Evolutionary conservation across 2,797 vertebrate genomes (phyloP).

Genomic region (Jordanella pulchra): DNA sequence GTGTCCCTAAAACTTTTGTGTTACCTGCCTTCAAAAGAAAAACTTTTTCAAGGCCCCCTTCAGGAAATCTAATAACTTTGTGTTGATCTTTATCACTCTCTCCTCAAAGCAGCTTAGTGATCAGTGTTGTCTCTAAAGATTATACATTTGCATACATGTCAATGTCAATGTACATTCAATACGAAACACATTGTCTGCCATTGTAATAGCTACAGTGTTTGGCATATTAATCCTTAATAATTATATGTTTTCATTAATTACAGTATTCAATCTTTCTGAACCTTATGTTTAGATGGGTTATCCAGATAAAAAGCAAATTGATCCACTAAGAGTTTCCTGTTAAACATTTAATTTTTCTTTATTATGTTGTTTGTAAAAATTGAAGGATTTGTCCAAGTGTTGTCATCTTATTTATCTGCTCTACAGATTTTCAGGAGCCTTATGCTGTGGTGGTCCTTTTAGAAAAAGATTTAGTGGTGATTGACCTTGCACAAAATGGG

Average conservation of each 20-base stretch:
- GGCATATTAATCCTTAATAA: background rate
- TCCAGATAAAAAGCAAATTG: background rate
- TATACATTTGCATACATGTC: background rate
- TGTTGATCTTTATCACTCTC: background rate
- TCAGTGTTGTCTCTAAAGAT: background rate
- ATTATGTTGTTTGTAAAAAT: background rate
- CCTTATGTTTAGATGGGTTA: background rate
- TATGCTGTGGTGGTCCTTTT: slow-evolving; percentile 98
- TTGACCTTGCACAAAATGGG: slow-evolving; percentile 99
- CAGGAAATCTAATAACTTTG: background rate
- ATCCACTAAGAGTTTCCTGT: background rate
- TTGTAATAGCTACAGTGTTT: background rate
- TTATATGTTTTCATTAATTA: background rate
- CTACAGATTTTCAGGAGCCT: slow-evolving; percentile 97
- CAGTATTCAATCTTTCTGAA: background rate
- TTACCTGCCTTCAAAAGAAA: background rate
- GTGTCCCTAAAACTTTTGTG: no score
- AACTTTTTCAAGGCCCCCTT: background rate
- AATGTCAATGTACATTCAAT: background rate
- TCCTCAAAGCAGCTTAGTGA: background rate
- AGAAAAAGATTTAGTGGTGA: slow-evolving; percentile 99
- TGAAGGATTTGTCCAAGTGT: slow-evolving; percentile 12
- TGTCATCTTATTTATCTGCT: background rate
- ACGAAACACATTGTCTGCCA: background rate
- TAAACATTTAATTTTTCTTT: background rate